Evolutionary conservation across 2,113 vertebrate genomes (phyloP).

Genomic region (Corythoichthys intestinalis): DNA sequence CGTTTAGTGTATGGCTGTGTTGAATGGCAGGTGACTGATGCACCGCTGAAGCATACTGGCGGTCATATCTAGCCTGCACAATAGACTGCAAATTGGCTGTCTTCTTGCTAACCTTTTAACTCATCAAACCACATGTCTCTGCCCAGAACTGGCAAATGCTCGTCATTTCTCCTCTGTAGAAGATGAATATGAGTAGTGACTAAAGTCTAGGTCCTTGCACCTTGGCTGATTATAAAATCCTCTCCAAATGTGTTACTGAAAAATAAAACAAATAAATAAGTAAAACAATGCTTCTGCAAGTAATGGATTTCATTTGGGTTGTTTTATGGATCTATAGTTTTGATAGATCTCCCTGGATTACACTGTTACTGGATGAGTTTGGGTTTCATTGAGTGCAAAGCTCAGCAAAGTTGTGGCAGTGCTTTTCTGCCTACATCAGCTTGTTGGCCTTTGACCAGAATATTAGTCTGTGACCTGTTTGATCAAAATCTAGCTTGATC

Average conservation of each 20-base stretch:
- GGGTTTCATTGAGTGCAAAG: constrained; percentile 3
- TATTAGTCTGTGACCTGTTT: constrained; percentile 32
- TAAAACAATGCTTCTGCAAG: neutral
- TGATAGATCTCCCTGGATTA: constrained; percentile 4
- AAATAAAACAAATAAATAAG: neutral
- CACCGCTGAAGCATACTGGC: constrained; percentile 36
- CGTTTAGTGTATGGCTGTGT: constrained; percentile 22
- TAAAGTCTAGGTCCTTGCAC: constrained; percentile 12
- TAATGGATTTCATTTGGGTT: neutral
- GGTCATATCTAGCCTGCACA: constrained; percentile 57
- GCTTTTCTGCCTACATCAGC: constrained; percentile 19
- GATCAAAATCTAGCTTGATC: constrained; percentile 30
- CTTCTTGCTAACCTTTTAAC: constrained; percentile 63
- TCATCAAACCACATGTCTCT: constrained; percentile 64
- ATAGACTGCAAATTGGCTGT: constrained; percentile 67
- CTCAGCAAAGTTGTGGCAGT: neutral
- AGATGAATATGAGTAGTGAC: constrained; percentile 33
- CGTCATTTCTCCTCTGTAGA: constrained; percentile 34
- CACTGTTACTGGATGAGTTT: neutral
- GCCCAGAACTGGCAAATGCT: constrained; percentile 57
- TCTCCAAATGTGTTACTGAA: constrained; percentile 8
- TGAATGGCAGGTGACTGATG: constrained; percentile 63
- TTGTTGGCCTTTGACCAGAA: constrained; percentile 14
- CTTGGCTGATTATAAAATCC: constrained; percentile 16
- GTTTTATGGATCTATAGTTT: neutral